Conservation (phyloP, 2,888 invertebrate species). For the Epinotia demarniana region DNA sequence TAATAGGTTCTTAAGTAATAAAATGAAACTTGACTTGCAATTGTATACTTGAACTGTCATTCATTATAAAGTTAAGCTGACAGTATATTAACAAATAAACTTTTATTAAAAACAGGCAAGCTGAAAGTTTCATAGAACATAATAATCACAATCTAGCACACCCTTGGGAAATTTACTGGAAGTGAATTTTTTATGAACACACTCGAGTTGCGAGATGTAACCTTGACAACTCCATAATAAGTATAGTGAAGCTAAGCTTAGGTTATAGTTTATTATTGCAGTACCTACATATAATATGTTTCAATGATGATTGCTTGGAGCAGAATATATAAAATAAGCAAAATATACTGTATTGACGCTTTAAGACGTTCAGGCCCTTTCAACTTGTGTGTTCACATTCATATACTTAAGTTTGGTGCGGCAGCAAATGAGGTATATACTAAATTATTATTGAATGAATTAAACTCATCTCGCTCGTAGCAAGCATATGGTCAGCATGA, state of each 20-base stretch:
- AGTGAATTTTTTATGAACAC: slow-evolving; percentile 40
- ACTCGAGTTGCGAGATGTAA: slow-evolving; percentile 37
- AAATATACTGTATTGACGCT: too few relatives aligned
- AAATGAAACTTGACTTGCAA: neutral
- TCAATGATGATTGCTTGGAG: too few relatives aligned
- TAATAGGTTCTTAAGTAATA: neutral
- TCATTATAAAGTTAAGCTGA: neutral
- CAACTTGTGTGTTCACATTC: too few relatives aligned
- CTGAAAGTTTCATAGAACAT: slow-evolving; percentile 39
- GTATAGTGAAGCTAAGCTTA: neutral
- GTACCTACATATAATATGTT: too few relatives aligned
- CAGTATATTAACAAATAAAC: neutral
- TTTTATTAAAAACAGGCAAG: slow-evolving; percentile 31
- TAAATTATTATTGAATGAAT: too few relatives aligned
- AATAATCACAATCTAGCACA: slow-evolving; percentile 39
- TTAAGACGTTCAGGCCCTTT: too few relatives aligned
- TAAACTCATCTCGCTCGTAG: too few relatives aligned
- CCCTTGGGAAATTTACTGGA: slow-evolving; percentile 40
- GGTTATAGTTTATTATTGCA: neutral
- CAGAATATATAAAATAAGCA: too few relatives aligned
- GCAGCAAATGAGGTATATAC: too few relatives aligned
- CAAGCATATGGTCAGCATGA: too few relatives aligned
- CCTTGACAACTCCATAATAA: slow-evolving; percentile 38
- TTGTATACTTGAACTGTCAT: neutral
- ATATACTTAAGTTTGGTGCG: too few relatives aligned